phyloP scores from a whole-genome alignment of 2,113 vertebrate species.

The Nicator chloris region DNA sequence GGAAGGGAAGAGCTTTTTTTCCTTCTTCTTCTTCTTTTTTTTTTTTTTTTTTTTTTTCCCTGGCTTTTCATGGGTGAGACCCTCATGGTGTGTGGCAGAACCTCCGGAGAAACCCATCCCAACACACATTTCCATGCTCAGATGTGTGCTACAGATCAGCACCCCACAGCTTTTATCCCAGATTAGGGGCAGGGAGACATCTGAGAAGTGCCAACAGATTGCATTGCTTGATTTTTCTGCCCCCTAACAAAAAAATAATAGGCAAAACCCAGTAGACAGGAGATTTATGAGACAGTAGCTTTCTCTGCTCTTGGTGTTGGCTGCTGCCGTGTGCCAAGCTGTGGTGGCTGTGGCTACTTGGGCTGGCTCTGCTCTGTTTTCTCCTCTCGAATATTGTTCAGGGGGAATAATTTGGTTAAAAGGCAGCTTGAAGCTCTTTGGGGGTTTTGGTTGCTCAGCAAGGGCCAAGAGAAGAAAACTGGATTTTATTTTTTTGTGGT shows the following conservation, averaged over 20 bases:
- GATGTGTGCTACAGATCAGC: not conserved
- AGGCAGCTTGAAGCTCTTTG: not conserved
- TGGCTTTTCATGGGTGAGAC: not conserved
- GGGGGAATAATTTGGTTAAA: not conserved
- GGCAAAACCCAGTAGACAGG: not conserved
- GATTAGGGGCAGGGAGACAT: not conserved
- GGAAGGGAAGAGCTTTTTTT: not conserved
- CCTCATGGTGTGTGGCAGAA: not conserved
- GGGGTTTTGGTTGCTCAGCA: not conserved
- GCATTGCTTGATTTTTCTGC: not conserved
- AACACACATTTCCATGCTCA: rapidly evolving
- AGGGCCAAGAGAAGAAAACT: not conserved
- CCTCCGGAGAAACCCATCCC: not conserved
- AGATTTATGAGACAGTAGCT: not conserved
- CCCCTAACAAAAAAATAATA: not conserved
- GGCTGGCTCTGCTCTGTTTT: not conserved
- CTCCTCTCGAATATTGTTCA: not conserved
- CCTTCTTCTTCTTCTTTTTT: too few relatives aligned
- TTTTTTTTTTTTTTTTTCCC: not conserved
- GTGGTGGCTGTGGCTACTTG: not conserved
- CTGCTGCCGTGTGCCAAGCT: not conserved
- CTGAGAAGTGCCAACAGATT: not conserved
- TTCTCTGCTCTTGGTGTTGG: not conserved
- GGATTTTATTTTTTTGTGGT: not conserved
- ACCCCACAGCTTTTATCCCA: not conserved